Percentiles rank a stretch among this genome's conserved stretches.
Conservation (phyloP, 2,888 invertebrate genomes). For the Vandiemenella viatica region DNA sequence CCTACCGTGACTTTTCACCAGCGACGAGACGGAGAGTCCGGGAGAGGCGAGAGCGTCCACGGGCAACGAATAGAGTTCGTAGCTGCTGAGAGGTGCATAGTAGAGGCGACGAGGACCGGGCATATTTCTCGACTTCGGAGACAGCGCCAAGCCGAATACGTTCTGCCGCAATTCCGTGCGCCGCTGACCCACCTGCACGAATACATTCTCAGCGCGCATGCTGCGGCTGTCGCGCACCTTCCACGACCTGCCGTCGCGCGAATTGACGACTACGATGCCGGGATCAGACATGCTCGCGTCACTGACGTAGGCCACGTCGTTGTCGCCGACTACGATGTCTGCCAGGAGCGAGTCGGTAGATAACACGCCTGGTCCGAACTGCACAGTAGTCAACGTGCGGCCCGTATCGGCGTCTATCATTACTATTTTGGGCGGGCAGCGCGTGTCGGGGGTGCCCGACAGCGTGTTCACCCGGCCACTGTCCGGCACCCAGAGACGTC, state of each 20-base stretch:
- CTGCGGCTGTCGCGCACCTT: slow-evolving; percentile 47
- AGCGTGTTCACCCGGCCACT: slow-evolving; percentile 49
- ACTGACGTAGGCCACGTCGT: slow-evolving; percentile 34
- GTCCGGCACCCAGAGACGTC: slow-evolving; percentile 53
- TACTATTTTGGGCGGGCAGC: slow-evolving; percentile 44
- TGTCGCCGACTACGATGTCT: slow-evolving; percentile 57
- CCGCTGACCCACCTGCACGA: not conserved
- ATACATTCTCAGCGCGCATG: slow-evolving; percentile 41
- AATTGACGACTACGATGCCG: slow-evolving; percentile 55
- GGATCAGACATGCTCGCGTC: slow-evolving; percentile 36
- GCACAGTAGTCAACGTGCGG: slow-evolving; percentile 34
- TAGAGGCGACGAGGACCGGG: slow-evolving; percentile 34
- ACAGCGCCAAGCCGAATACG: slow-evolving; percentile 11
- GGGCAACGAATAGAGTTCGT: slow-evolving; percentile 47
- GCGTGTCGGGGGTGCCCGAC: slow-evolving; percentile 23
- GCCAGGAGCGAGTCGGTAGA: slow-evolving; percentile 45
- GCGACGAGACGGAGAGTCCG: not conserved
- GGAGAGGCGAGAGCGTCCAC: slow-evolving; percentile 38
- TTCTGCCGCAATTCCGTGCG: slow-evolving; percentile 33
- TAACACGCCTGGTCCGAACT: slow-evolving; percentile 44
- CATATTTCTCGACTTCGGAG: slow-evolving; percentile 27
- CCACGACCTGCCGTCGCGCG: slow-evolving; percentile 49
- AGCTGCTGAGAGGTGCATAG: slow-evolving; percentile 53
- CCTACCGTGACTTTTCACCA: slow-evolving; percentile 33
- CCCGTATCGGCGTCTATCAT: not conserved